phyloP scores from a whole-genome alignment of 2,888 invertebrate genomes.

The Sarcophaga caerulescens region DNA sequence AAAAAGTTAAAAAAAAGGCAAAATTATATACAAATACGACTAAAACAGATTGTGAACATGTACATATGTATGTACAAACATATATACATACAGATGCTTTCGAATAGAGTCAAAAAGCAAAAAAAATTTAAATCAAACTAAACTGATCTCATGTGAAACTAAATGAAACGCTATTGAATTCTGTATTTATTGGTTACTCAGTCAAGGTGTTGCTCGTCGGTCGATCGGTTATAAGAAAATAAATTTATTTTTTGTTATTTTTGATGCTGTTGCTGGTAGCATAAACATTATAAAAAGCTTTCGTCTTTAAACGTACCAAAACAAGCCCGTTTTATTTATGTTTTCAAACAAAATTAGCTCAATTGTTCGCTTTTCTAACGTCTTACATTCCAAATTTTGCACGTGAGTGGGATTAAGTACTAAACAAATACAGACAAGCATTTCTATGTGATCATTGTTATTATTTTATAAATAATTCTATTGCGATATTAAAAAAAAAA shows the following conservation, averaged over 20 bases:
- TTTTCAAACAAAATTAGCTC: background rate
- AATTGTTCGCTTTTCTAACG: slow-evolving; percentile 9
- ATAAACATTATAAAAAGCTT: background rate
- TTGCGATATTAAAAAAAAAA: background rate
- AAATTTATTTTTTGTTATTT: slow-evolving; percentile 23
- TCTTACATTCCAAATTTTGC: slow-evolving; percentile 56
- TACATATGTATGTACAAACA: background rate
- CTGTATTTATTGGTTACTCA: slow-evolving; percentile 28
- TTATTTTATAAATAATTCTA: slow-evolving; percentile 4
- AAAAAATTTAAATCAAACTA: slow-evolving; percentile 49
- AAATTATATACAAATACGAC: slow-evolving; percentile 49
- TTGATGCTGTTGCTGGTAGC: slow-evolving; percentile 11
- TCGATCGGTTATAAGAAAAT: slow-evolving; percentile 24
- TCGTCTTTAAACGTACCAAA: background rate
- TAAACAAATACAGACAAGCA: background rate
- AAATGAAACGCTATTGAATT: slow-evolving; percentile 48
- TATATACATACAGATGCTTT: slow-evolving; percentile 45
- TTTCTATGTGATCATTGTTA: background rate
- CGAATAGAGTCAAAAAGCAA: slow-evolving; percentile 1
- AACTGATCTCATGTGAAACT: slow-evolving; percentile 16
- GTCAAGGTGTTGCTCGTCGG: slow-evolving; percentile 41
- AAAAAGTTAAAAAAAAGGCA: slow-evolving; percentile 57
- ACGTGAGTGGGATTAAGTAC: slow-evolving; percentile 52
- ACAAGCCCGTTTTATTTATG: slow-evolving; percentile 39
- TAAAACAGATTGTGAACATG: slow-evolving; percentile 35